These are phyloP conservation scores for Apantesis nais DNA, from an alignment of 2,888 invertebrate genomes.

Conservation along the genomic window DNA sequence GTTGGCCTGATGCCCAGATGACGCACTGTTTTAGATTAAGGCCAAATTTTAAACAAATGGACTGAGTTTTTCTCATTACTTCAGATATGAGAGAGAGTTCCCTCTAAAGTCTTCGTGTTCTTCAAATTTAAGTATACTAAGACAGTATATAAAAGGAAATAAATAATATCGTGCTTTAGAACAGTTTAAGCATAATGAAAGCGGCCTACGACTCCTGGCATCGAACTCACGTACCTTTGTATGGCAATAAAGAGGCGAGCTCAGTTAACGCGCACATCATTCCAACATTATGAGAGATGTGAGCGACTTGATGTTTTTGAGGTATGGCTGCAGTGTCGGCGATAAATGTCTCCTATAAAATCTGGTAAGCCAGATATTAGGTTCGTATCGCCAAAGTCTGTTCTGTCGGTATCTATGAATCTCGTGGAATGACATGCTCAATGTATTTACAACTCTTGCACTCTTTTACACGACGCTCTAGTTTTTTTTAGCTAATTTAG, in stretches of 20 bases:
- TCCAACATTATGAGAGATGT: constrained; percentile 48
- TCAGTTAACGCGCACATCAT: constrained; percentile 47
- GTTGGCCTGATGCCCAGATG: not conserved
- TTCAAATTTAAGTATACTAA: not conserved
- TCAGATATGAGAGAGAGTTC: not conserved
- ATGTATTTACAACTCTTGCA: not conserved
- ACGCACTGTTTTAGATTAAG: not conserved
- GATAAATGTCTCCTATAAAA: not conserved
- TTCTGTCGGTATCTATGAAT: not conserved
- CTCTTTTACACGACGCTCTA: not conserved
- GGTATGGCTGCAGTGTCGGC: constrained; percentile 28
- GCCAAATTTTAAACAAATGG: not conserved
- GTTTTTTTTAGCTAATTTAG: no score
- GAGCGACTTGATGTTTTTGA: constrained; percentile 28
- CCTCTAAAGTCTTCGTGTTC: not conserved
- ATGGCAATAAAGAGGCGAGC: constrained; percentile 32
- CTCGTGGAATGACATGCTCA: not conserved
- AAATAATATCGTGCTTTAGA: not conserved
- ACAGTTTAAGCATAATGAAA: not conserved
- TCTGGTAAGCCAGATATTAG: not conserved
- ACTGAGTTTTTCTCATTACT: not conserved
- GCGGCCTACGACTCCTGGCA: constrained; percentile 21
- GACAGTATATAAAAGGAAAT: not conserved
- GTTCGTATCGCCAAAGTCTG: not conserved
- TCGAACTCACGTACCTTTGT: constrained; percentile 38